Percentiles rank a stretch among this genome's conserved stretches.
These are phyloP conservation scores for Heterodera schachtii DNA, from an alignment of 1,140 invertebrate genomes.

Conservation along the genomic window DNA sequence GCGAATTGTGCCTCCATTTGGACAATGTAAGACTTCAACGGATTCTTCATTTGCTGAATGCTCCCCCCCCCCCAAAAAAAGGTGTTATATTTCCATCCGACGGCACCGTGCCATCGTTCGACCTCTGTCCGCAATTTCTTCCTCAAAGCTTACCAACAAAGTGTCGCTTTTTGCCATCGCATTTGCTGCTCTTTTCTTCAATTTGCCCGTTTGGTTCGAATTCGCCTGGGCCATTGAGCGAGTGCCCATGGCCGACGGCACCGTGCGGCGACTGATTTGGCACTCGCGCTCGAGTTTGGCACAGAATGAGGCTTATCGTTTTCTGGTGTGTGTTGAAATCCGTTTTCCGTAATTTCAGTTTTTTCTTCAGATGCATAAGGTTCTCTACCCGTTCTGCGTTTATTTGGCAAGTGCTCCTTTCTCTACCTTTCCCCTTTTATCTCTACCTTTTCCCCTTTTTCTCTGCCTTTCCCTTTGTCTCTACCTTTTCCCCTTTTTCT, in stretches of 20 bases:
- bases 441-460: no score
- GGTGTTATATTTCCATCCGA: conserved; percentile 60
- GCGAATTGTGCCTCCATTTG: conserved; percentile 63
- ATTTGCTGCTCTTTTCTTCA: conserved; percentile 54
- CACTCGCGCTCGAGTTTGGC: conserved; percentile 32
- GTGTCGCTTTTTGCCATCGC: conserved; percentile 46
- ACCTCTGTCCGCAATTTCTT: conserved; percentile 52
- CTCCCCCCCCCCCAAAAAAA: background rate
- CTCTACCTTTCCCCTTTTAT: no score
- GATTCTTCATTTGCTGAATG: background rate
- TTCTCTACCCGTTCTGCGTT: conserved; percentile 56
- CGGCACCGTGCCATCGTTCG: conserved; percentile 56
- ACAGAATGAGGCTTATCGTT: conserved; percentile 35
- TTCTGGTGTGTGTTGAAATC: conserved; percentile 31
- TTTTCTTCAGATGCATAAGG: conserved; percentile 51
- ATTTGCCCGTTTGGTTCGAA: conserved; percentile 58
- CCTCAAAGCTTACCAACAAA: conserved; percentile 27
- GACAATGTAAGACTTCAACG: conserved; percentile 48
- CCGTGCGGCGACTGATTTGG: conserved; percentile 36
- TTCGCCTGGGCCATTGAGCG: conserved; percentile 40
- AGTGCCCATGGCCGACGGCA: conserved; percentile 30
- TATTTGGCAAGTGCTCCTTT: conserved; percentile 37
- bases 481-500: background rate
- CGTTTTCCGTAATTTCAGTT: background rate
- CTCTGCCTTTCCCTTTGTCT: no score